Evolutionary conservation across 2,797 vertebrate genomes (phyloP).

Genomic region (Characodon lateralis): DNA sequence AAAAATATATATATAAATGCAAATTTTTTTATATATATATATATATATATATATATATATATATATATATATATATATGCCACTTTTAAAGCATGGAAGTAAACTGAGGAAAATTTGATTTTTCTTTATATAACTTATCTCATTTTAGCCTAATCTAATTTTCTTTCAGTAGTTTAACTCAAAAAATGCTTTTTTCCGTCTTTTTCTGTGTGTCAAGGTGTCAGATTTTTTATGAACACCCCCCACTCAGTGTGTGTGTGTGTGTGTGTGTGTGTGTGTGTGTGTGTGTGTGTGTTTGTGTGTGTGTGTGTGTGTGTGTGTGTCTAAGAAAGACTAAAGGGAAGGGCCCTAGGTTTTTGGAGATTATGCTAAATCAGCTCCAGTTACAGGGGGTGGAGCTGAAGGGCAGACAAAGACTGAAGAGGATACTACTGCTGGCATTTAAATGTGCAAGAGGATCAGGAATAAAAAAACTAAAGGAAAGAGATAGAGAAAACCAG

Average conservation of each 20-base stretch:
- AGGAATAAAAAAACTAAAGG: slow-evolving; percentile 47
- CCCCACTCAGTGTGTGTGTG: slow-evolving; percentile 35
- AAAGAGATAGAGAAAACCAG: slow-evolving; percentile 70
- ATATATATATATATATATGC: neutral
- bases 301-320: slow-evolving; percentile 15
- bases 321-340: slow-evolving; percentile 24
- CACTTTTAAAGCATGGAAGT: neutral
- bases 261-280: neutral
- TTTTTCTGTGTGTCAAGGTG: slow-evolving; percentile 22
- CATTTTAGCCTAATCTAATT: neutral
- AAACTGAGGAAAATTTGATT: neutral
- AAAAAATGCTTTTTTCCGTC: neutral
- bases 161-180: neutral
- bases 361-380: slow-evolving; percentile 75
- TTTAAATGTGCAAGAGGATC: slow-evolving; percentile 76
- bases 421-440: slow-evolving; percentile 79
- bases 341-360: slow-evolving; percentile 62
- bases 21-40: too few relatives aligned
- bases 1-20: neutral
- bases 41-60: too few relatives aligned
- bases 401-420: slow-evolving; percentile 84
- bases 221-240: too few relatives aligned
- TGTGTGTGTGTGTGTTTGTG: slow-evolving; percentile 41
- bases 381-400: slow-evolving; percentile 72
- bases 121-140: neutral